Evolutionary conservation across 2,888 invertebrate genomes (phyloP).

Genomic region (Drosophila phalerata): DNA sequence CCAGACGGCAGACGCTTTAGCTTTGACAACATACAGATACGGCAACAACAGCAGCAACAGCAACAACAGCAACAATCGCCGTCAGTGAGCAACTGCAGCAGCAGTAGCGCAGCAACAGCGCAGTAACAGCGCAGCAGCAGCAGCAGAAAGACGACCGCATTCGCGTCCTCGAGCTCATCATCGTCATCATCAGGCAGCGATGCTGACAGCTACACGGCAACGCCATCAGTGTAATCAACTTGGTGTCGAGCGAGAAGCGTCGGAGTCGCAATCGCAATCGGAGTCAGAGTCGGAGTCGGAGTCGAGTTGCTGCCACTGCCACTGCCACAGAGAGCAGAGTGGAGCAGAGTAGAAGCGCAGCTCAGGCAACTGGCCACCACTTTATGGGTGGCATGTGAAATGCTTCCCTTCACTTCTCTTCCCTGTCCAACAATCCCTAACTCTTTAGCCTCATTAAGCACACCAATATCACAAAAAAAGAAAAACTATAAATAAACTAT

Average conservation of each 20-base stretch:
- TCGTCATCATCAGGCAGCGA: constrained; percentile 80
- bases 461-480: constrained; percentile 52
- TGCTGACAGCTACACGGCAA: constrained; percentile 82
- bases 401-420: constrained; percentile 24
- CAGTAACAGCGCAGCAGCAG: constrained; percentile 20
- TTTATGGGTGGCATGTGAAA: constrained; percentile 73
- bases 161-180: constrained; percentile 65
- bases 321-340: constrained; percentile 9
- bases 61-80: constrained; percentile 34
- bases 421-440: constrained; percentile 44
- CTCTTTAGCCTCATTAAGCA: constrained; percentile 79
- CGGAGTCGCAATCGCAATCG: constrained; percentile 7
- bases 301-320: not conserved
- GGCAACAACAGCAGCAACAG: constrained; percentile 57
- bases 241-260: constrained; percentile 53
- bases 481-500: constrained; percentile 17
- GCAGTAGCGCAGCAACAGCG: constrained; percentile 36
- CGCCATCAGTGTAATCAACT: constrained; percentile 82
- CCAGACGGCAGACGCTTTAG: constrained; percentile 51
- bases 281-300: constrained; percentile 23
- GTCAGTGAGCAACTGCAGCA: constrained; percentile 33
- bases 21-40: constrained; percentile 71
- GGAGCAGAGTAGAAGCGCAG: constrained; percentile 3
- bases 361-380: constrained; percentile 31
- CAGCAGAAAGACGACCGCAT: constrained; percentile 19